Base-by-base conservation (phyloP, 2,888 invertebrate genomes). In the Phymatocera aterrima region DNA sequence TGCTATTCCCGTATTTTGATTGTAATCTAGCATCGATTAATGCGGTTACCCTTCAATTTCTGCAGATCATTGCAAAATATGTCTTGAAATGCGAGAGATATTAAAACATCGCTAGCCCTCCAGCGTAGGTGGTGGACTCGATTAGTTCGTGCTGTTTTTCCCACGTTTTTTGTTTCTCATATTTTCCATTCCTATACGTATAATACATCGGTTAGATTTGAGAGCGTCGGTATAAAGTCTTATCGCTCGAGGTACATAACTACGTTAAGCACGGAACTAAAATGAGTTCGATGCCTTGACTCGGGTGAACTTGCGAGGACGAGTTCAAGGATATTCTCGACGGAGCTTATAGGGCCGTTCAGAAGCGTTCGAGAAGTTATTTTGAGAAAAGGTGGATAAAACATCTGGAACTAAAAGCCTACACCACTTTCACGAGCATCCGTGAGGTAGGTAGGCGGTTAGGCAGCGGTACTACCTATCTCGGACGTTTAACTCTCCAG, bases 391-490 rank as follows among this genome's bases (percentile, higher is more conserved):
- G 51, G 18, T n/a, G 2, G 10, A n/a, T 48, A 51, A 72, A 43
- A 28, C 10, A 34, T 2, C 51, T 72, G 43, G 51, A 72, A 72
- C 72, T 72, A 18, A 72, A 72, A 72, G 51, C 72, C 18, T n/a
- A n/a, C n/a, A 51, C 72, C 37, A 72, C 72, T 72, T 72, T 51
- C 15, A 68, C 68, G 43, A 68, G 15, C 68, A 24, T 46, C 46
- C n/a, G n/a, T n/a, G n/a, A n/a, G n/a, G n/a, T n/a, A n/a, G n/a
- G n/a, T n/a, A n/a, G n/a, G n/a, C n/a, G n/a, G n/a, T n/a, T n/a
- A n/a, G n/a, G n/a, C n/a, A n/a, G n/a, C n/a, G n/a, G n/a, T n/a
- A 46, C 1, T 46, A 10, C 46, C 15, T 4, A 1, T 28, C 28
- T 10, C 21, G 1, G 15, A 12, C 18, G n/a, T 8, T 10, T 72